Evolutionary conservation across 2,113 vertebrate genomes (phyloP).

Genomic region (Hymenochirus boettgeri): DNA sequence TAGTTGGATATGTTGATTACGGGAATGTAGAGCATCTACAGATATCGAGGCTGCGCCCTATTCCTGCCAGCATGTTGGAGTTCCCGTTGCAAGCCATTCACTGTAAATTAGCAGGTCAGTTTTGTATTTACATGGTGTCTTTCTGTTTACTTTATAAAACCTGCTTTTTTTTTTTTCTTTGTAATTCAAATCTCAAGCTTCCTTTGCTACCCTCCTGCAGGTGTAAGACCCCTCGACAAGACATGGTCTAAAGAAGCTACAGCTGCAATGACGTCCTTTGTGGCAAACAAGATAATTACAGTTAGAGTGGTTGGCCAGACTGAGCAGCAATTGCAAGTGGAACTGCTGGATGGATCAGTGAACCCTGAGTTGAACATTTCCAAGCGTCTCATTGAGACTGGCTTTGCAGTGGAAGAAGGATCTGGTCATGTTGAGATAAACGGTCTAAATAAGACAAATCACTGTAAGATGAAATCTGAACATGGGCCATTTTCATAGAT

Average conservation of each 20-base stretch:
- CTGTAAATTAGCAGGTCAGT: conserved; percentile 80
- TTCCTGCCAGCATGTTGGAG: conserved; percentile 62
- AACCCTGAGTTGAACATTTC: conserved; percentile 62
- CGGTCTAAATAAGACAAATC: not conserved
- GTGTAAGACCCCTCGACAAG: conserved; percentile 65
- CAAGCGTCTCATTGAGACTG: conserved; percentile 57
- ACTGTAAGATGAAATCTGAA: not conserved
- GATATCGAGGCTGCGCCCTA: conserved; percentile 65
- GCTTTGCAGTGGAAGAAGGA: conserved; percentile 49
- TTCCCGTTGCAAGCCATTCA: conserved; percentile 81
- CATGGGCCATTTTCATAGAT: too few relatives aligned
- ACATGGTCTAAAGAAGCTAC: conserved; percentile 70
- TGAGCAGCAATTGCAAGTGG: conserved; percentile 62
- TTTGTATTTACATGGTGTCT: not conserved
- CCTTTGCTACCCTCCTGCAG: conserved; percentile 50
- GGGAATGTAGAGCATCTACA: conserved; percentile 81
- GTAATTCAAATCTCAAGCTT: not conserved
- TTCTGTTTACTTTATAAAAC: not conserved
- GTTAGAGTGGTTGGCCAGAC: conserved; percentile 65
- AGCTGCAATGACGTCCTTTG: conserved; percentile 59
- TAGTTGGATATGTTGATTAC: conserved; percentile 82
- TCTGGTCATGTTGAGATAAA: not conserved
- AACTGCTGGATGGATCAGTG: conserved; percentile 66
- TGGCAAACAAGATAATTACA: conserved; percentile 72
- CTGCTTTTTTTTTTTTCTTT: not conserved